A percentile compares a stretch with the other conserved stretches of the same genome.
Evolutionary conservation across 2,113 vertebrate species (phyloP).

Genomic region (Gnathonemus longibarbis): DNA sequence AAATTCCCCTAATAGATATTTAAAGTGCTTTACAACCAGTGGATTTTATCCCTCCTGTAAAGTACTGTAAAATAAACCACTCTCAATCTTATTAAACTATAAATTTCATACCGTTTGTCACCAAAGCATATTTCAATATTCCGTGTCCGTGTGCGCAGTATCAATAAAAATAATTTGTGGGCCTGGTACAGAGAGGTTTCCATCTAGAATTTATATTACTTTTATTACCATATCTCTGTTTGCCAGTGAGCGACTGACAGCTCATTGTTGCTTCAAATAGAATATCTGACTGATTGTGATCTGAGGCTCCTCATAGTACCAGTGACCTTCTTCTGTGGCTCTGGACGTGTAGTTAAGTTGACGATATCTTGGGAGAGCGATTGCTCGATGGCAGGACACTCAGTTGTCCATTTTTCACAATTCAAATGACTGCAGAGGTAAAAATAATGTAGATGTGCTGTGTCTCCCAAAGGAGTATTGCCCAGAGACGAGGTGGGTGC

Average conservation of each 20-base stretch:
- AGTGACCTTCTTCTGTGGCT: background rate
- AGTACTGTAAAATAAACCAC: conserved; percentile 42
- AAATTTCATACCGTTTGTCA: conserved; percentile 46
- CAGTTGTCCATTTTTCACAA: conserved; percentile 3
- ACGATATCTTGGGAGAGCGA: background rate
- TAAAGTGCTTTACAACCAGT: conserved; percentile 42
- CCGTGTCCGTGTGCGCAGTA: conserved; percentile 35
- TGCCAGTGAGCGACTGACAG: background rate
- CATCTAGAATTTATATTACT: conserved; percentile 1
- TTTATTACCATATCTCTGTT: conserved; percentile 10
- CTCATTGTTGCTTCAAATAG: background rate
- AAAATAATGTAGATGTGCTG: background rate
- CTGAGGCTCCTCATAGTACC: background rate
- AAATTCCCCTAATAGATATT: conserved; percentile 44
- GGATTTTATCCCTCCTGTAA: conserved; percentile 39
- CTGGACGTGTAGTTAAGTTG: background rate
- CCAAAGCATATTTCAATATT: conserved; percentile 42
- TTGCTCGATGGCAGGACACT: background rate
- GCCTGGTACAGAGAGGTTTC: background rate
- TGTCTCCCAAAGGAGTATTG: background rate
- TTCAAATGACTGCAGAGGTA: background rate
- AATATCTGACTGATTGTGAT: background rate
- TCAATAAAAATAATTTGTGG: conserved; percentile 36
- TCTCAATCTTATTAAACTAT: conserved; percentile 56
- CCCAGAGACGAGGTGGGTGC: background rate